Percentiles rank a stretch among this genome's conserved stretches.
Conservation (phyloP, 35 echinoderm and acorn worm genomes). For the Acanthaster planci region DNA sequence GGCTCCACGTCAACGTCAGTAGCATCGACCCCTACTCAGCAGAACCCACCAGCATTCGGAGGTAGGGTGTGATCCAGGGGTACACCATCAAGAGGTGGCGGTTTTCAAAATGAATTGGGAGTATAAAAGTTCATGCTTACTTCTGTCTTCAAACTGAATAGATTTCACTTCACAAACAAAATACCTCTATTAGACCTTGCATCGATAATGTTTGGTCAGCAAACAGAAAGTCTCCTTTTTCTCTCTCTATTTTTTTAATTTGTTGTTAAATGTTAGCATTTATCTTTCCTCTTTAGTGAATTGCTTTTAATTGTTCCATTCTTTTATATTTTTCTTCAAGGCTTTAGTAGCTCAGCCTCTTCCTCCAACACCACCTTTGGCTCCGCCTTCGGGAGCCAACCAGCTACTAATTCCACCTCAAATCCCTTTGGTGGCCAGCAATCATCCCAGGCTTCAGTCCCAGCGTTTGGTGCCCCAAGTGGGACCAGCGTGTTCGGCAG, state of each 20-base stretch:
- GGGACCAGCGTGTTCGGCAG: neutral
- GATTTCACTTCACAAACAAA: too few species aligned
- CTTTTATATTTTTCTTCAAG: neutral
- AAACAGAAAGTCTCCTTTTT: too few species aligned
- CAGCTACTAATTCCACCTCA: conserved; percentile 1
- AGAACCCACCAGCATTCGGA: conserved; percentile 37
- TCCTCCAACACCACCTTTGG: neutral
- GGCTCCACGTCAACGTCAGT: neutral
- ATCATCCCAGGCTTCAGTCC: conserved; percentile 2
- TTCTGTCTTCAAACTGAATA: too few species aligned
- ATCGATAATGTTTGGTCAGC: too few species aligned
- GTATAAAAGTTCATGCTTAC: too few species aligned
- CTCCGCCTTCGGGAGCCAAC: neutral
- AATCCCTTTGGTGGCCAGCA: neutral
- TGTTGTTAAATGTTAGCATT: too few species aligned
- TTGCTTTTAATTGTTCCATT: neutral
- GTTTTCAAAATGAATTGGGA: too few species aligned
- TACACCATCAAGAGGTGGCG: too few species aligned
- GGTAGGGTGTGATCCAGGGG: conserved; percentile 16
- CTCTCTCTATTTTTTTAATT: too few species aligned
- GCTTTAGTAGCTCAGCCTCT: neutral
- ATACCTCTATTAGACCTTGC: too few species aligned
- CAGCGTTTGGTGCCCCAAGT: conserved; percentile 6
- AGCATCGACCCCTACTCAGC: neutral
- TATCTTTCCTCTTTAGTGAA: too few species aligned